These are phyloP conservation scores for Chloebia gouldiae DNA, from an alignment of 2,113 vertebrate species.

Conservation along the genomic window DNA sequence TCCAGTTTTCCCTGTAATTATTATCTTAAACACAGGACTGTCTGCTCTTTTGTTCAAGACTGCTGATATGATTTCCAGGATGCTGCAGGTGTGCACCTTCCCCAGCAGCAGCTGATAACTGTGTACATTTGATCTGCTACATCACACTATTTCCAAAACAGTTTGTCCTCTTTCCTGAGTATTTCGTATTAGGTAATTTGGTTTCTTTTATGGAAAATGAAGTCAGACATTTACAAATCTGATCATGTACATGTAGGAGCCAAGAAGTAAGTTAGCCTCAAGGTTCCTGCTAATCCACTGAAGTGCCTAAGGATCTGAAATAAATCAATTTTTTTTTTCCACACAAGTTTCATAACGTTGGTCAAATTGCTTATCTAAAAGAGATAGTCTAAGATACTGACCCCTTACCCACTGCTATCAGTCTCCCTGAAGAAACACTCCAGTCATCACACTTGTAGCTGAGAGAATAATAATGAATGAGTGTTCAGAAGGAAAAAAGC, in stretches of 20 bases:
- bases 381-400: neutral
- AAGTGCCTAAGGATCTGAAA: neutral
- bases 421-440: constrained; percentile 6
- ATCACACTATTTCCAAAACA: neutral
- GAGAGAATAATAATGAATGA: neutral
- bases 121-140: neutral
- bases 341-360: neutral
- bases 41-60: constrained; percentile 10
- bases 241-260: neutral
- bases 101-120: neutral
- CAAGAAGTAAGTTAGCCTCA: neutral
- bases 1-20: constrained; percentile 56
- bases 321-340: neutral
- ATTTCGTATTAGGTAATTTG: neutral
- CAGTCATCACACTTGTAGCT: constrained; percentile 17
- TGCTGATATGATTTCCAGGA: constrained; percentile 20
- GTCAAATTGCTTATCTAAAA: constrained; percentile 25
- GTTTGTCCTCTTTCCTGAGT: neutral
- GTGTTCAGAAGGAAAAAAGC: neutral
- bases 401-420: neutral
- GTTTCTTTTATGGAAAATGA: neutral
- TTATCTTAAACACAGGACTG: constrained; percentile 30
- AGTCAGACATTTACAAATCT: neutral
- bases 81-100: constrained; percentile 30
- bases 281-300: neutral